Evolutionary conservation across 2,888 invertebrate genomes (phyloP).

Genomic region (Cyclophora albipunctata): DNA sequence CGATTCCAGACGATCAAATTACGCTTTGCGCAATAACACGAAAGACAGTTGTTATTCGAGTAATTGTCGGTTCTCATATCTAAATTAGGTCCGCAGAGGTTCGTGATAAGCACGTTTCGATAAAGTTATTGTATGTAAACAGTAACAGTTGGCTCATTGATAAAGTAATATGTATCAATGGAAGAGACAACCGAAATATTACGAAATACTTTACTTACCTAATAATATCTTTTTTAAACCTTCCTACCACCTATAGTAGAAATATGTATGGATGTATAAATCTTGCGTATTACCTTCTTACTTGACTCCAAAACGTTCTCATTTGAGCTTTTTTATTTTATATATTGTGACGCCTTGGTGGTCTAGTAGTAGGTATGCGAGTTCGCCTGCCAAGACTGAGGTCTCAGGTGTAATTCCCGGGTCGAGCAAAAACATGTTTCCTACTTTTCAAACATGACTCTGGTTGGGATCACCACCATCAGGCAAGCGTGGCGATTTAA

Average conservation of each 20-base stretch:
- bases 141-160: slow-evolving; percentile 13
- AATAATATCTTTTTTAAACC: neutral
- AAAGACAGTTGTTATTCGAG: slow-evolving; percentile 9
- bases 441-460: too few relatives aligned
- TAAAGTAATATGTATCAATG: slow-evolving; percentile 11
- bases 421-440: too few relatives aligned
- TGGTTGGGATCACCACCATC: slow-evolving; percentile 1
- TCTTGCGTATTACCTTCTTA: too few relatives aligned
- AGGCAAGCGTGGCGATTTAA: too few relatives aligned
- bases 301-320: too few relatives aligned
- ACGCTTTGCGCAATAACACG: slow-evolving; percentile 8
- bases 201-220: neutral
- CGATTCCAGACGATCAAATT: slow-evolving; percentile 5
- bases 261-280: neutral
- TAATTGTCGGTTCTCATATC: slow-evolving; percentile 34
- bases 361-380: too few relatives aligned
- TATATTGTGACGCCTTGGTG: too few relatives aligned
- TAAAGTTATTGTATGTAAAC: slow-evolving; percentile 51
- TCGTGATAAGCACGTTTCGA: slow-evolving; percentile 42
- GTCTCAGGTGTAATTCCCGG: too few relatives aligned
- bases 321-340: too few relatives aligned
- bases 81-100: slow-evolving; percentile 34
- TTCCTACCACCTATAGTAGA: neutral
- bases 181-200: slow-evolving; percentile 12
- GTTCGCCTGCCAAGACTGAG: too few relatives aligned